Conservation (phyloP, 1,140 invertebrate genomes). For the Zaprionus africanus region DNA sequence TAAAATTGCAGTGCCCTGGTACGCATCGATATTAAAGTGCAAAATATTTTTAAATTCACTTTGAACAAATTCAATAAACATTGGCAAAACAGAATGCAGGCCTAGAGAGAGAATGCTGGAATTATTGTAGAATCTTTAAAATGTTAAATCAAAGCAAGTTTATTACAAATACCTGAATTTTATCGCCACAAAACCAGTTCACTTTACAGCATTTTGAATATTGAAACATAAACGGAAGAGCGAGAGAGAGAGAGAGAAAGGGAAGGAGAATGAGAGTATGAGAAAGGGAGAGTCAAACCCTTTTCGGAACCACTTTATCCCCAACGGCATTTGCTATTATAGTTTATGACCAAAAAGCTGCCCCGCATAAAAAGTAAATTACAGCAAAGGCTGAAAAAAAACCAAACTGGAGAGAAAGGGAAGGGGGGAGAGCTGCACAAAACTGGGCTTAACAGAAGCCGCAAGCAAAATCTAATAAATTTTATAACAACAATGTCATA, state of each 20-base stretch:
- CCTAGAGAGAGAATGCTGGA: background rate
- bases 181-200: background rate
- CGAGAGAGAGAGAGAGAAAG: background rate
- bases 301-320: constrained; percentile 32
- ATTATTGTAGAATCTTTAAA: background rate
- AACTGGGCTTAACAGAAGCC: constrained; percentile 47
- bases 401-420: constrained; percentile 35
- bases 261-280: background rate
- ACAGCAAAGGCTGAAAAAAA: constrained; percentile 35
- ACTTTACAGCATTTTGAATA: constrained; percentile 7
- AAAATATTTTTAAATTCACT: background rate
- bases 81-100: background rate
- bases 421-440: constrained; percentile 19
- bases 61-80: background rate
- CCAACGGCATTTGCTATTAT: constrained; percentile 62
- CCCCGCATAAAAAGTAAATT: constrained; percentile 66
- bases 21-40: background rate
- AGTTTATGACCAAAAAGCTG: constrained; percentile 69
- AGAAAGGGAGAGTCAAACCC: constrained; percentile 16
- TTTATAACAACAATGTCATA: constrained; percentile 79
- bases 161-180: constrained; percentile 8
- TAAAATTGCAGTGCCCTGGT: background rate
- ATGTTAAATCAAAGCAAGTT: constrained; percentile 7
- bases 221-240: constrained; percentile 22
- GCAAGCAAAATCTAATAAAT: constrained; percentile 75